Evolutionary conservation across 2,797 vertebrate genomes (phyloP).

Genomic region (Chrysolophus pictus): DNA sequence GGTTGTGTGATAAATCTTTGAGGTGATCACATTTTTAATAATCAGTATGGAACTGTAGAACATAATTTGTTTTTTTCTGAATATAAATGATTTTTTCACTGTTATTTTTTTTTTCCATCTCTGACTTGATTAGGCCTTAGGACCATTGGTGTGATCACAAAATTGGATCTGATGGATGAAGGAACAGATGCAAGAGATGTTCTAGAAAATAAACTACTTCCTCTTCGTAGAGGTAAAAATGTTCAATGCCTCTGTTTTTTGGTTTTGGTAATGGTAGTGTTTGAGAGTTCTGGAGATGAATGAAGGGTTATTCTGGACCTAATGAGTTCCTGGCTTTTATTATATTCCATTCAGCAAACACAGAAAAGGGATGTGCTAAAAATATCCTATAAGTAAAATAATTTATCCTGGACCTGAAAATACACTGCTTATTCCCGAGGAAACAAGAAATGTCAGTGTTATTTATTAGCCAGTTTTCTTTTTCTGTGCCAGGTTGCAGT

Average conservation of each 20-base stretch:
- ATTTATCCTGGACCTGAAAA: background rate
- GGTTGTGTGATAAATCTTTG: background rate
- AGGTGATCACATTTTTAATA: background rate
- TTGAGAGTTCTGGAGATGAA: background rate
- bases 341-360: background rate
- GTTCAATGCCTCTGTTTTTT: background rate
- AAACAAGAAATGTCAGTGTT: background rate
- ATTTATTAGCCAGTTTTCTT: background rate
- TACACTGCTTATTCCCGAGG: background rate
- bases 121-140: conserved; percentile 81
- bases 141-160: conserved; percentile 95
- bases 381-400: background rate
- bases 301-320: background rate
- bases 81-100: background rate
- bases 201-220: conserved; percentile 92
- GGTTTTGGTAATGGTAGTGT: background rate
- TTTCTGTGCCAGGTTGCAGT: background rate
- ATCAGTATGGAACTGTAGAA: background rate
- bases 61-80: background rate
- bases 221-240: conserved; percentile 87
- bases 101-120: background rate
- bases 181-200: conserved; percentile 91
- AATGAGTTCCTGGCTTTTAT: background rate
- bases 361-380: background rate
- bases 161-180: conserved; percentile 94